Percentiles rank a stretch among this genome's conserved stretches.
Conservation (phyloP, 1,140 invertebrate species). For the Caerostris darwini region DNA sequence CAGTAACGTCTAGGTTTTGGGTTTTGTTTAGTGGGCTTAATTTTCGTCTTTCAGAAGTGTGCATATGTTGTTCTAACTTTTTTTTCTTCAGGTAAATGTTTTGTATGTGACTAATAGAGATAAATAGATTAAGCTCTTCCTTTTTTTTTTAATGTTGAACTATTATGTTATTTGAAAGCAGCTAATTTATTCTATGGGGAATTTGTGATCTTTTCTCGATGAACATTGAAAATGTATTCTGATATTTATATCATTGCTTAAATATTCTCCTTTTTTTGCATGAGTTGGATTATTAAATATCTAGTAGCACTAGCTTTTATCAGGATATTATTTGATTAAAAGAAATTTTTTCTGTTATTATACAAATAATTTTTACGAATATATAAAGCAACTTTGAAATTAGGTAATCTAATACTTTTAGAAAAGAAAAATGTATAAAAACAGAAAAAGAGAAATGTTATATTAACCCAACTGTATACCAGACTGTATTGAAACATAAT, state of each 20-base stretch:
- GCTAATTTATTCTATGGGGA: background rate
- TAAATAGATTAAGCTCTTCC: background rate
- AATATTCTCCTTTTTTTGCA: background rate
- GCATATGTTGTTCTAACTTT: background rate
- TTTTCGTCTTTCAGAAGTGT: background rate
- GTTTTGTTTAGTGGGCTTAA: constrained; percentile 22
- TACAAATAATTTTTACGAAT: no score
- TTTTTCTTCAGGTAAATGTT: background rate
- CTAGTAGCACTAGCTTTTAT: no score
- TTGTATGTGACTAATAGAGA: background rate
- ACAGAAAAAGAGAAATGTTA: no score
- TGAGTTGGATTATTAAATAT: no score
- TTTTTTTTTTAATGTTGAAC: background rate
- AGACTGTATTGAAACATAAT: no score
- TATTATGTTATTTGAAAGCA: background rate
- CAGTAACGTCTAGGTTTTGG: background rate
- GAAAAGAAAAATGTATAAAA: no score
- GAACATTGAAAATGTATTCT: background rate
- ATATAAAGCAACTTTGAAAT: no score
- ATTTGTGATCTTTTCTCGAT: background rate
- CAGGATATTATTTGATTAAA: no score
- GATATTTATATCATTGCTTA: background rate
- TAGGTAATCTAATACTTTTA: no score
- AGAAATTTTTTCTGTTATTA: no score
- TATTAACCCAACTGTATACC: no score